Conservation (phyloP, 2,888 invertebrate species). For the Thera obeliscata region DNA sequence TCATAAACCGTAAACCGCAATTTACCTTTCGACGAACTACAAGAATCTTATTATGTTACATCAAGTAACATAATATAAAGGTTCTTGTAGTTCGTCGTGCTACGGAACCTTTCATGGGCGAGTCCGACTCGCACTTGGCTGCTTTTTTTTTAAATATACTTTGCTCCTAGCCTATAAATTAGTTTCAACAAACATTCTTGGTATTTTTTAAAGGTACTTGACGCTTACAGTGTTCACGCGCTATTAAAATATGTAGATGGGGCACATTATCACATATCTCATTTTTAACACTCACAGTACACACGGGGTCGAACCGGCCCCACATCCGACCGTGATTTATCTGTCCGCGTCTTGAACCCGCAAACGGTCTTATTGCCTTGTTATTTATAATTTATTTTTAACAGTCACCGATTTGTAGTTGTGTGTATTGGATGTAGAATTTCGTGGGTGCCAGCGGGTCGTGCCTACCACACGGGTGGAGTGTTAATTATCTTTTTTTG, state of each 20-base stretch:
- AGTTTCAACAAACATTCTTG: slow-evolving; percentile 5
- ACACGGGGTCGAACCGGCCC: slow-evolving; percentile 53
- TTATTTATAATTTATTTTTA: slow-evolving; percentile 85
- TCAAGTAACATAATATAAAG: too few species aligned
- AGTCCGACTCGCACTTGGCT: too few species aligned
- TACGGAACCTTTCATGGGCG: too few species aligned
- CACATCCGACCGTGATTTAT: slow-evolving; percentile 74
- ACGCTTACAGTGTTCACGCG: slow-evolving; percentile 50
- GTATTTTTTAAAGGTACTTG: slow-evolving; percentile 30
- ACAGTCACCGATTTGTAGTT: slow-evolving; percentile 79
- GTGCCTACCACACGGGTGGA: slow-evolving; percentile 49
- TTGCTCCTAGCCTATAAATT: slow-evolving; percentile 8
- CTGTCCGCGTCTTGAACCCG: slow-evolving; percentile 79
- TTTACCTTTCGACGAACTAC: too few species aligned
- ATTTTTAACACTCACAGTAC: slow-evolving; percentile 71
- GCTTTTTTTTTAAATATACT: neutral
- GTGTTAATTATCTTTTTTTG: slow-evolving; percentile 53
- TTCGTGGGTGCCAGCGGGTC: slow-evolving; percentile 51
- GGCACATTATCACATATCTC: slow-evolving; percentile 65
- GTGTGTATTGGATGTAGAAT: slow-evolving; percentile 50
- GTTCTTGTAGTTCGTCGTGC: too few species aligned
- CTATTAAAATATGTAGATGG: slow-evolving; percentile 59
- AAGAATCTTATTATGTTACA: too few species aligned
- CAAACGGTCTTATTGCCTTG: slow-evolving; percentile 82
- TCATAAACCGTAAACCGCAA: too few species aligned